phyloP scores from a whole-genome alignment of 2,113 vertebrate species.

The Corythaixoides concolor region DNA sequence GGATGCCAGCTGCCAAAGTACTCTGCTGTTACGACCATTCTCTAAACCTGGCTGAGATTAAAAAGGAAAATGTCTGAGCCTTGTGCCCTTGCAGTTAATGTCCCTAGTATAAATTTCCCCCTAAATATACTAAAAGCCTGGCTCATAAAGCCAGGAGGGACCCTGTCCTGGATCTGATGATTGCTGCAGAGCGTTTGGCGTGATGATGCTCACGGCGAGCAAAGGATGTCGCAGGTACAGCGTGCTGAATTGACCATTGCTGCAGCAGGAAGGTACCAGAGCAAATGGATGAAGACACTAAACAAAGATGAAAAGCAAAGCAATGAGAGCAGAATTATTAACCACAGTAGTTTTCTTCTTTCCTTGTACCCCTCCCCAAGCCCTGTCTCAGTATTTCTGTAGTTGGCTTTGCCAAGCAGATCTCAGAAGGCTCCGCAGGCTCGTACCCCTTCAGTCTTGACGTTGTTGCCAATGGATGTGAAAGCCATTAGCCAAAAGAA shows the following conservation, averaged over 20 bases:
- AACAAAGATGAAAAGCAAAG: background rate
- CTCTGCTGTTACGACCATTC: background rate
- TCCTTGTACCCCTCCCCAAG: background rate
- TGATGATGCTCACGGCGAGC: background rate
- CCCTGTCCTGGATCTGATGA: background rate
- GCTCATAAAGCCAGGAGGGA: background rate
- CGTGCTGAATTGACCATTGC: background rate
- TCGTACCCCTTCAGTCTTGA: constrained; percentile 2
- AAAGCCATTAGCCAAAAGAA: constrained; percentile 67
- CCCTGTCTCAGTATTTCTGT: background rate
- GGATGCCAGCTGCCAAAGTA: background rate
- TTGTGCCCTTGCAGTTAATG: background rate
- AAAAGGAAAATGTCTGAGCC: background rate
- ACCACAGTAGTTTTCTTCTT: background rate
- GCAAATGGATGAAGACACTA: background rate
- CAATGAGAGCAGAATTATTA: background rate
- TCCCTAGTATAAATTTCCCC: constrained; percentile 3
- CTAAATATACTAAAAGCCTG: background rate
- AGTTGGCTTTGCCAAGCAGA: background rate
- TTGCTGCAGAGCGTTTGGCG: background rate
- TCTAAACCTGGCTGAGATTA: background rate
- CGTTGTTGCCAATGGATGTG: constrained; percentile 51
- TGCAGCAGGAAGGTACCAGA: background rate
- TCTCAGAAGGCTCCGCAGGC: background rate
- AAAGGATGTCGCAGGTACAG: background rate